Base-by-base conservation (phyloP, 2,797 vertebrate genomes). In the Hyperoplus lanceolatus region DNA sequence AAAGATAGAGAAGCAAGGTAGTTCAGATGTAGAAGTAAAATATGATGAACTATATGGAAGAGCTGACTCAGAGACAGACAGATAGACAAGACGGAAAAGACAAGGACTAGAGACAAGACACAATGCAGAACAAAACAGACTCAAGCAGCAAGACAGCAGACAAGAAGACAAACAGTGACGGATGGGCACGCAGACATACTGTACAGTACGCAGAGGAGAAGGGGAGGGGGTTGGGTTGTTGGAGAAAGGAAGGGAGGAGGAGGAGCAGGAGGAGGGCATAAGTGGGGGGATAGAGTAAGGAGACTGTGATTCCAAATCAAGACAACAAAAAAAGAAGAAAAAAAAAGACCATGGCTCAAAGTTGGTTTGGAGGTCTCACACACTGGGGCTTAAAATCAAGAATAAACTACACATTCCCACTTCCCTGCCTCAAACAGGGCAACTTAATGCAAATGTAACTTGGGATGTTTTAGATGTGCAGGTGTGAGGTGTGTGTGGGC, bases 361-460 rank as follows among this genome's bases (percentile, higher is more conserved):
- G 89, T 92, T 92, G 89, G 88, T 93, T 94, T 90, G 89, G 80
- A 91, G 83, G 84, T 95, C 94, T 95, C 94, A 90, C 94, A 96
- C 94, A 96, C 88, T 93, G 91, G 94, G 95, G 94, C 95, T 95
- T 95, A 93, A 95, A 95, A 95, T 89, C 89, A 91, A 94, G 91
- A 90, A 83, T 91, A 66, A 73, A 82, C 72, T 88, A 83, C 81
- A 88, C 72, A 70, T 78, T 80, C 70, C 75, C 77, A 77, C 62
- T 80, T 84, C 79, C 79, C 85, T 77, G 54, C 75, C 76, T 82
- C 73, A 59, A 87, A 83, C 82, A 82, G 70, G 73, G 74, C 83
- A 90, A 71, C 72, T 73, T 42, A 49, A 63, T 90, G 81, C 78
- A 83, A 81, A 71, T 45, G 80, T 42, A 56, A 72, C 80, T 73